phyloP scores from a whole-genome alignment of 2,888 invertebrate species.

The Cataglyphis cursor region DNA sequence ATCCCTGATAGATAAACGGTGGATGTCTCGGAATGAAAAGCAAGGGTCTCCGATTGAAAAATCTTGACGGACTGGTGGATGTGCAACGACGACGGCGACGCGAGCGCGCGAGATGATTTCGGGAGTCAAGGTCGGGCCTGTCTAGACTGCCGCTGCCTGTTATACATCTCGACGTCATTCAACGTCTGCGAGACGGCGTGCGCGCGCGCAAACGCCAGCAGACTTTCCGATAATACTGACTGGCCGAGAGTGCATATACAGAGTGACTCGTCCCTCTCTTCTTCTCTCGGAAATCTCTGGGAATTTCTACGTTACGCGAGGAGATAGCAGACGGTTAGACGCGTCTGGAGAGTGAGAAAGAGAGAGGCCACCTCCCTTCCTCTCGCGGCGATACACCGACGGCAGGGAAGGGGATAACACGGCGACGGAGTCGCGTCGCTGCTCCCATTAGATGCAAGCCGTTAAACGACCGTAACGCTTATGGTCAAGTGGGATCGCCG shows the following conservation, averaged over 20 bases:
- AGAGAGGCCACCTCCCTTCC: constrained; percentile 34
- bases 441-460: constrained; percentile 53
- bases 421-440: constrained; percentile 44
- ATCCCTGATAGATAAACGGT: constrained; percentile 11
- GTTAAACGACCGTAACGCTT: constrained; percentile 60
- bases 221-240: constrained; percentile 44
- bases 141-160: constrained; percentile 55
- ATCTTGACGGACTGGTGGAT: constrained; percentile 3
- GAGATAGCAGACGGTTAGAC: constrained; percentile 15
- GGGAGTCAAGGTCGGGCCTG: constrained; percentile 73
- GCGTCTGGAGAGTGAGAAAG: constrained; percentile 42
- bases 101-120: constrained; percentile 53
- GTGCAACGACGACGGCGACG: constrained; percentile 57
- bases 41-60: neutral
- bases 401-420: constrained; percentile 45
- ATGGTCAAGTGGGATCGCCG: constrained; percentile 63
- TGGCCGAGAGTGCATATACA: constrained; percentile 16
- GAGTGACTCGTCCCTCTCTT: neutral
- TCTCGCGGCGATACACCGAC: constrained; percentile 31
- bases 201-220: constrained; percentile 34
- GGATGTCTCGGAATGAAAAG: constrained; percentile 8
- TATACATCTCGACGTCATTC: constrained; percentile 52
- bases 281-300: constrained; percentile 52
- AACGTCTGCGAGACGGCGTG: constrained; percentile 45
- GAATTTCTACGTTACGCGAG: constrained; percentile 34